These are phyloP conservation scores for Sympetrum striolatum DNA, from an alignment of 2,888 invertebrate species.

Conservation along the genomic window DNA sequence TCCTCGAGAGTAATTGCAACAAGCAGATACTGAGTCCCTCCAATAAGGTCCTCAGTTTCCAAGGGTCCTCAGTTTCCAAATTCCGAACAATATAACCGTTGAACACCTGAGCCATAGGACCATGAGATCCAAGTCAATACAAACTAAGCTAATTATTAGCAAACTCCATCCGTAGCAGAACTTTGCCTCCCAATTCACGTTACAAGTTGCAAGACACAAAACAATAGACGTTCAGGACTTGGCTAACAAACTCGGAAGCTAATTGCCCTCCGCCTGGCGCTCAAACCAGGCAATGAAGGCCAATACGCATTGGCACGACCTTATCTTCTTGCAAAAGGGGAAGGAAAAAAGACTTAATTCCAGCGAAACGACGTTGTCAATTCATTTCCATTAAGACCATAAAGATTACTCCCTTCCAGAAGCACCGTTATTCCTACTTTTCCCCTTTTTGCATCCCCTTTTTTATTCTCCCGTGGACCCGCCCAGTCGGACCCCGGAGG, in stretches of 20 bases:
- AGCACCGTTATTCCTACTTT: not conserved
- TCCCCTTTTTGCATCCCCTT: not conserved
- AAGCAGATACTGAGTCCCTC: no score
- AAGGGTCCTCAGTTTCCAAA: no score
- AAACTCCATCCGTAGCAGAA: no score
- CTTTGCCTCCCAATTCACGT: not conserved
- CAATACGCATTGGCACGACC: not conserved
- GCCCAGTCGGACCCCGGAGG: not conserved
- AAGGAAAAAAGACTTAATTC: conserved; percentile 5
- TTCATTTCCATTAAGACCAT: conserved; percentile 32
- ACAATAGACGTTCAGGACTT: not conserved
- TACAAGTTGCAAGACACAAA: not conserved
- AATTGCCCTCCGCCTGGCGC: not conserved
- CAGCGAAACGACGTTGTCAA: conserved; percentile 1
- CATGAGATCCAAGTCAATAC: no score
- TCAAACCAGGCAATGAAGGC: not conserved
- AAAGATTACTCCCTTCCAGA: not conserved
- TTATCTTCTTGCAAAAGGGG: no score
- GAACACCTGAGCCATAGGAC: no score
- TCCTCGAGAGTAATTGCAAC: no score
- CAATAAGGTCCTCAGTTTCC: no score
- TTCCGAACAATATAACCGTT: no score
- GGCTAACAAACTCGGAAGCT: not conserved
- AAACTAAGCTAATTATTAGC: no score
- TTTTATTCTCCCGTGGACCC: not conserved